Evolutionary conservation across 2,113 vertebrate species (phyloP).

Genomic region (Phycodurus eques): DNA sequence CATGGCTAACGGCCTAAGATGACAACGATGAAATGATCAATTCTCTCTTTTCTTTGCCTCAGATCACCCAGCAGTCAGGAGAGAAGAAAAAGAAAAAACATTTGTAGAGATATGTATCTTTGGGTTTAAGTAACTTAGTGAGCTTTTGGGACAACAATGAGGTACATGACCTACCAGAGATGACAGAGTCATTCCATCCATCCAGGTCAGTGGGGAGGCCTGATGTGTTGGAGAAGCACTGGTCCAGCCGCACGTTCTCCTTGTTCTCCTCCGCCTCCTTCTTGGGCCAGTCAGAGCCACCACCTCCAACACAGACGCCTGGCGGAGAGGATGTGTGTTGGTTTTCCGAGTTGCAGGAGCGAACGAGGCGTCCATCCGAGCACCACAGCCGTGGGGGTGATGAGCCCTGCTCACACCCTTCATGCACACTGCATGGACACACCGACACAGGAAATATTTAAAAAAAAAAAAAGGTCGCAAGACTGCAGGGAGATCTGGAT

Average conservation of each 20-base stretch:
- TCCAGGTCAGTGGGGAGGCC: slow-evolving; percentile 81
- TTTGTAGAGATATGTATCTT: too few relatives aligned
- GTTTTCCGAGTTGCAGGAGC: slow-evolving; percentile 83
- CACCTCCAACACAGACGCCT: slow-evolving; percentile 38
- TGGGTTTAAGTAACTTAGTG: too few relatives aligned
- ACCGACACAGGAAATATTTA: not conserved
- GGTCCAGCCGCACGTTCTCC: slow-evolving; percentile 87
- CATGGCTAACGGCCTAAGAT: too few relatives aligned
- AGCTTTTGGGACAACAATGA: not conserved
- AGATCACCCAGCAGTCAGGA: too few relatives aligned
- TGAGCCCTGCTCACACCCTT: slow-evolving; percentile 80
- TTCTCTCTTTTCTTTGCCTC: too few relatives aligned
- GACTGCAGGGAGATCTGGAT: not conserved
- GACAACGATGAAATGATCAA: too few relatives aligned
- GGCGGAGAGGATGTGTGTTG: slow-evolving; percentile 45
- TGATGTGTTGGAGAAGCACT: slow-evolving; percentile 81
- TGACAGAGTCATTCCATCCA: slow-evolving; percentile 87
- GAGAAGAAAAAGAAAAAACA: too few relatives aligned
- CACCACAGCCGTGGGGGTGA: slow-evolving; percentile 82
- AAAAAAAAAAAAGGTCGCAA: not conserved
- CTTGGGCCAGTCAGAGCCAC: slow-evolving; percentile 64
- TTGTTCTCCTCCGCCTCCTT: slow-evolving; percentile 95
- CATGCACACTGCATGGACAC: slow-evolving; percentile 78
- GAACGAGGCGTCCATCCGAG: slow-evolving; percentile 78
- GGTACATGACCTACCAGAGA: slow-evolving; percentile 79